phyloP scores from a whole-genome alignment of 2,888 invertebrate species.

The Lycocerus yunnanus region DNA sequence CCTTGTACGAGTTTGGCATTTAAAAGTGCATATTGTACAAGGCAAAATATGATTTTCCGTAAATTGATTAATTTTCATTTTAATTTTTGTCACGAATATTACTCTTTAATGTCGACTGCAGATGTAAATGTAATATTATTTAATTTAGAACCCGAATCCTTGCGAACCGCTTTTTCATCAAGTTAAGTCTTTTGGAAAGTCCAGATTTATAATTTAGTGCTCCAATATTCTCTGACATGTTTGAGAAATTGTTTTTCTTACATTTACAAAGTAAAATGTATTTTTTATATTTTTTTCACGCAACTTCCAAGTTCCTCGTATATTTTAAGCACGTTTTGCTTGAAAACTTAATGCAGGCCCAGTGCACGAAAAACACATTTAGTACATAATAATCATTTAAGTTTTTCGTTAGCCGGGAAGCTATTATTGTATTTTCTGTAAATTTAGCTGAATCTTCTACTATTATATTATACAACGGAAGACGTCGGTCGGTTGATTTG shows the following conservation, averaged over 20 bases:
- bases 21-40: background rate
- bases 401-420: background rate
- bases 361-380: background rate
- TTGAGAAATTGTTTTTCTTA: background rate
- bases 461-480: too few species aligned
- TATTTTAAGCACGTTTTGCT: background rate
- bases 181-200: background rate
- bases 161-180: too few species aligned
- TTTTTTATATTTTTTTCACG: background rate
- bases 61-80: background rate
- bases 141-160: background rate
- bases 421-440: background rate
- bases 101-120: background rate
- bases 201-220: background rate
- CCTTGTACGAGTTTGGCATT: background rate
- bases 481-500: too few species aligned
- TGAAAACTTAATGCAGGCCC: background rate
- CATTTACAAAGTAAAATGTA: background rate
- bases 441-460: background rate
- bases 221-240: background rate
- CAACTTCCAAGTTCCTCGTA: background rate
- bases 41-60: background rate
- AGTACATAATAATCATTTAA: background rate
- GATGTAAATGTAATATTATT: background rate
- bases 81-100: too few species aligned